Base-by-base conservation (phyloP, 2,113 vertebrate genomes). In the Peromyscus polionotus region DNA sequence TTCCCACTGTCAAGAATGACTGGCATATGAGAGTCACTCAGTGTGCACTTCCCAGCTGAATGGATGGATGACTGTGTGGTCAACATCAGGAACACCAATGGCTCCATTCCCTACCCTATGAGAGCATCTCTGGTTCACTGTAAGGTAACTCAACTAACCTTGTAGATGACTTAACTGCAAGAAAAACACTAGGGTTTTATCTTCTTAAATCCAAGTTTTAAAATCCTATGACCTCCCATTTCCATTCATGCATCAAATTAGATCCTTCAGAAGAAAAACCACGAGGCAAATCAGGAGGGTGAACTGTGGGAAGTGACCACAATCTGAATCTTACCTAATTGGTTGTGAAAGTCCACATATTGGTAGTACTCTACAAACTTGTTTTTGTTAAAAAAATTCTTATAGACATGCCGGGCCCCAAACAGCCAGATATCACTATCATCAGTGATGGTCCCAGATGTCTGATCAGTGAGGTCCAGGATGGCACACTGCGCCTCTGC, bases 391-490 rank as follows among this genome's bases (percentile, higher is more conserved):
- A 99, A 99, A 98, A 99, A 99, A 97, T 99, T 99, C 98, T 99
- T 99, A 98, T 99, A 99, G 95, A 99, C 99, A 0, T 99, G 99
- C 7, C 99, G 98, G 20, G 98, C 99, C 0, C 99, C 99, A 59
- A 99, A 99, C 20, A 99, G 98, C 99, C 99, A 99, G 91, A 99
- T 99, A n/a, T 99, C 99, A 0, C 99, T 99, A 89, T 99, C 99
- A 36, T 99, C 99, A 0, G 99, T 99, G 98, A 99, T 99, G 90
- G 99, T 99, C 76, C 99, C 99, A 0, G 99, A 98, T 0, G 99
- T 99, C 91, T 99, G 99, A 68, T 99, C 99, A 0, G 98, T 98
- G 0, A 99, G 98, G 94, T 99, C 99, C 54, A 99, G 65, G 0
- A 99, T 17, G 0, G 99, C 99, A 54, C 99, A 99, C 97, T 99